Evolutionary conservation across 2,888 invertebrate species (phyloP), one percentile per base, ranked within the genome.

Genomic region (Rhimphoctona megacephalus): DNA sequence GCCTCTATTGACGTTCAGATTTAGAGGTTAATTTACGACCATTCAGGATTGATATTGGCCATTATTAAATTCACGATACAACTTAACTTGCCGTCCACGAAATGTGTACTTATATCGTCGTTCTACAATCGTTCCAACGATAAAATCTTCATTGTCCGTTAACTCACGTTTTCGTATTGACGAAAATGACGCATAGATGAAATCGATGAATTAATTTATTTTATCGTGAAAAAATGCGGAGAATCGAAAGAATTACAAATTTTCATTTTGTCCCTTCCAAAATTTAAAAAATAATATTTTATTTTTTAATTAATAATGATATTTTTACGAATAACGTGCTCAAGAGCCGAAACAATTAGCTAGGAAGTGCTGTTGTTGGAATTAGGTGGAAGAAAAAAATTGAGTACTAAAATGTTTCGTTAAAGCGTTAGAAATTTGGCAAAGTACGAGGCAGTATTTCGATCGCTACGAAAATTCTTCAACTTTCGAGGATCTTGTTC

Each of bases 401-500:
- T 22, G 33, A 19, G 54, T 25, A 30, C 17, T 19, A 36, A 73
- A n/a, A 14, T 19, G 69, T 46, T 30, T 70, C 46, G 8, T 33
- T 25, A 19, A 69, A 70, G 30, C 25, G 25, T 30, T 30, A 30
- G 19, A 70, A 30, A 73, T 73, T 54, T 33, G 52, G 30, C 73
- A 73, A 73, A 73, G 54, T 54, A 54, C 54, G 54, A 54, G 36
- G 36, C n/a, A 36, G 36, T 52, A 73, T 73, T 73, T 57, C 57
- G 57, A 74, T 19, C 43, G 52, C n/a, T 11, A 30, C 69, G 79
- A 77, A 49, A 81, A 69, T 80, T 61, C 57, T 43, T 46, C 57
- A 57, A 83, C 25, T 64, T 79, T 79, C 66, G 79, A n/a, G 46
- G 49, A 54, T 52, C 36, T 77, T 66, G 39, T 78, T 81, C 77